phyloP scores from a whole-genome alignment of 2,888 invertebrate species.

The Noctua comes region DNA sequence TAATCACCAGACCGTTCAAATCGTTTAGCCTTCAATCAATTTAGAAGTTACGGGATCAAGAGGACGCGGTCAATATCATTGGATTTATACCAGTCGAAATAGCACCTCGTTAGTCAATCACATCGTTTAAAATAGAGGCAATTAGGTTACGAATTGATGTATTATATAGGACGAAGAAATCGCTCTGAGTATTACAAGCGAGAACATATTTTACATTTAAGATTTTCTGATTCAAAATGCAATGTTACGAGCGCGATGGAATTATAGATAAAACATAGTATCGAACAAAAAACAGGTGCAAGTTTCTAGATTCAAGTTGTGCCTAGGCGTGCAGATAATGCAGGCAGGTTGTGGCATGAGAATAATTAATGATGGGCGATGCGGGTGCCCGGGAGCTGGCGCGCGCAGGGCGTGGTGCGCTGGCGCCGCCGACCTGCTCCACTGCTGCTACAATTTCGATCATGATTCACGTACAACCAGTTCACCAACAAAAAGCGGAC shows the following conservation, averaged over 20 bases:
- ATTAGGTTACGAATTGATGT: slow-evolving; percentile 57
- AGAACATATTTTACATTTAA: slow-evolving; percentile 52
- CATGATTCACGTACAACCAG: slow-evolving; percentile 81
- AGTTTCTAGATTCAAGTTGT: slow-evolving; percentile 70
- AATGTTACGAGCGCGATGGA: slow-evolving; percentile 64
- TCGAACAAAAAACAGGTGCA: slow-evolving; percentile 77
- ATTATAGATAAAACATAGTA: slow-evolving; percentile 68
- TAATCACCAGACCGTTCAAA: slow-evolving; percentile 58
- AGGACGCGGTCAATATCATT: slow-evolving; percentile 67
- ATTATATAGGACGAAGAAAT: slow-evolving; percentile 48
- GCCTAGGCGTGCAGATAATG: slow-evolving; percentile 75
- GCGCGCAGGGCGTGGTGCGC: slow-evolving; percentile 82
- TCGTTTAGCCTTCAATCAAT: slow-evolving; percentile 66
- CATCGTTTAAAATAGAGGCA: slow-evolving; percentile 58
- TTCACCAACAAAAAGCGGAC: slow-evolving; percentile 79
- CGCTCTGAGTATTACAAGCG: slow-evolving; percentile 35
- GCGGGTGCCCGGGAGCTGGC: slow-evolving; percentile 76
- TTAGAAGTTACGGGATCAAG: slow-evolving; percentile 65
- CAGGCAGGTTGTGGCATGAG: slow-evolving; percentile 78
- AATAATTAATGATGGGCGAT: slow-evolving; percentile 83
- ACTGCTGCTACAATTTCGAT: slow-evolving; percentile 75
- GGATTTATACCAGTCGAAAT: slow-evolving; percentile 58
- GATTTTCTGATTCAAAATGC: slow-evolving; percentile 62
- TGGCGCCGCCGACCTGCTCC: slow-evolving; percentile 84
- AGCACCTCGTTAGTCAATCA: slow-evolving; percentile 58